phyloP scores from a whole-genome alignment of 2,113 vertebrate genomes.

The Oncorhynchus masou region DNA sequence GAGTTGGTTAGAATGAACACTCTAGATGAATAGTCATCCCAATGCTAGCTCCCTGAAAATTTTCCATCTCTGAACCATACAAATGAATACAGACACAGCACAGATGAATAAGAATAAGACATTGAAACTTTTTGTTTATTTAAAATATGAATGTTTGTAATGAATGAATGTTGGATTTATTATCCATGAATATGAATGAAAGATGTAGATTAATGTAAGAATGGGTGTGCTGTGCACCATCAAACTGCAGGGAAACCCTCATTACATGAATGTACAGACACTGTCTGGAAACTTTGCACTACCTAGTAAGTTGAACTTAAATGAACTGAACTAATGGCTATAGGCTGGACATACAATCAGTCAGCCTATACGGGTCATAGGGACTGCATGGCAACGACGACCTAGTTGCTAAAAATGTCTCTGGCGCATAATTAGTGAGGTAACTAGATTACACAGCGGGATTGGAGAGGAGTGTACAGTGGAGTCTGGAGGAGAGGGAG shows the following conservation, averaged over 20 bases:
- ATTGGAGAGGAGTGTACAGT: conserved; percentile 50
- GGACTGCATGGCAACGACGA: conserved; percentile 23
- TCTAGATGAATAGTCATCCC: conserved; percentile 49
- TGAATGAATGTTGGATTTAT: background rate
- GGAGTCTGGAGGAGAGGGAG: background rate
- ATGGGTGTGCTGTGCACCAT: background rate
- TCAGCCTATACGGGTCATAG: conserved; percentile 46
- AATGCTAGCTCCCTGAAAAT: background rate
- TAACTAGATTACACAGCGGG: conserved; percentile 58
- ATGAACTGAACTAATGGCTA: background rate
- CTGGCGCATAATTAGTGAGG: conserved; percentile 61
- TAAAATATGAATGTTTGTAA: too few species aligned
- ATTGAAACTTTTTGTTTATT: background rate
- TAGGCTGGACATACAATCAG: background rate
- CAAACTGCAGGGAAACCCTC: too few species aligned
- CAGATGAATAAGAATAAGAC: background rate
- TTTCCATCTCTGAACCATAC: background rate
- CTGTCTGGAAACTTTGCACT: background rate
- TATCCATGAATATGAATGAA: background rate
- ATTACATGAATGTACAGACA: background rate
- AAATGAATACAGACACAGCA: background rate
- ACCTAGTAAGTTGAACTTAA: background rate
- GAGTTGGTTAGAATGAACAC: conserved; percentile 58
- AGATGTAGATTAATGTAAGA: too few species aligned
- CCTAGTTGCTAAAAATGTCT: conserved; percentile 63